phyloP scores from a whole-genome alignment of 2,888 invertebrate species.

The Synanthedon vespiformis region DNA sequence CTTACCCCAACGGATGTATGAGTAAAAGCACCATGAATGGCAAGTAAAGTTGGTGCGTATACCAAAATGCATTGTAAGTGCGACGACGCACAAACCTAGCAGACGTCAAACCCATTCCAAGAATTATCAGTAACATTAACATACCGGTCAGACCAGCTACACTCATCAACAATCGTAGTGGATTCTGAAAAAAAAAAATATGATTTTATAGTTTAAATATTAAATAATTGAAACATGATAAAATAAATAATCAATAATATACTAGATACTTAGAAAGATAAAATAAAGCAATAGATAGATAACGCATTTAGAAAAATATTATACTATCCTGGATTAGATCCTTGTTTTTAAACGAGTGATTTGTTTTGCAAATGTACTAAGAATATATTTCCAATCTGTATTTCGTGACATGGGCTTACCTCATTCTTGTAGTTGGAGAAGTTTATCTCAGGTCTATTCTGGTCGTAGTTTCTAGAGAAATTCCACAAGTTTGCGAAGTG shows the following conservation, averaged over 20 bases:
- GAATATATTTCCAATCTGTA: no score
- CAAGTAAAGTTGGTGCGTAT: constrained; percentile 61
- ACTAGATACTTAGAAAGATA: no score
- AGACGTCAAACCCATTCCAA: constrained; percentile 58
- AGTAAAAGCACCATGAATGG: constrained; percentile 59
- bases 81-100: constrained; percentile 44
- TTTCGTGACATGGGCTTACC: constrained; percentile 29
- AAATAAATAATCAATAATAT: no score
- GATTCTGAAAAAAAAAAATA: constrained; percentile 35
- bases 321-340: not conserved
- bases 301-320: not conserved
- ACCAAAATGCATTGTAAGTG: constrained; percentile 66
- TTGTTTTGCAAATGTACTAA: no score
- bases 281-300: not conserved
- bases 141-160: constrained; percentile 59
- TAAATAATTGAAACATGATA: no score
- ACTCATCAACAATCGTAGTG: constrained; percentile 38
- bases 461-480: constrained; percentile 63
- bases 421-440: constrained; percentile 57
- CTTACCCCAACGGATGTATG: constrained; percentile 68
- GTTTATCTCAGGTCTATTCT: constrained; percentile 50
- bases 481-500: constrained; percentile 68
- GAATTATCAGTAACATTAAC: constrained; percentile 49
- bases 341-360: no score
- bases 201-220: no score